Conservation (phyloP, 1,140 invertebrate species). For the Planococcus citri region DNA sequence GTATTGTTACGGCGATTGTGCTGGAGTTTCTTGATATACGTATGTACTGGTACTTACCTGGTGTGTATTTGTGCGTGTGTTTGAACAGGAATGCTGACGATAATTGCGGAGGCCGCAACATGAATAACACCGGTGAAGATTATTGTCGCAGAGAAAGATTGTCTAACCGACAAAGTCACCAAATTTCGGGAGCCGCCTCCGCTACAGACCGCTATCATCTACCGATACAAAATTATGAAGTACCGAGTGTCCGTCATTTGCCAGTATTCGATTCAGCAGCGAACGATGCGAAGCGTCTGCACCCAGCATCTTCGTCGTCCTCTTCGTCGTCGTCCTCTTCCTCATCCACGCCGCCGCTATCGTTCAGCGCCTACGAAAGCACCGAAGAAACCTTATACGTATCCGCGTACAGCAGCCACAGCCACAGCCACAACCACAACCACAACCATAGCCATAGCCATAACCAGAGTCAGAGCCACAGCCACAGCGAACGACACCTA, state of each 20-base stretch:
- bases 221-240: not conserved
- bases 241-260: not conserved
- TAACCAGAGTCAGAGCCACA: too few relatives aligned
- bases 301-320: not conserved
- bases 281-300: not conserved
- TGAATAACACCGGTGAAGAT: not conserved
- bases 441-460: too few relatives aligned
- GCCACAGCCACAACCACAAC: too few relatives aligned
- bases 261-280: not conserved
- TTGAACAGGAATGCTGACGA: not conserved
- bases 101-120: constrained; percentile 14
- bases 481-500: not conserved
- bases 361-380: not conserved
- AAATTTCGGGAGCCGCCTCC: constrained; percentile 14
- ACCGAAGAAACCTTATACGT: not conserved
- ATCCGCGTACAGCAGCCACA: not conserved
- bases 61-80: not conserved
- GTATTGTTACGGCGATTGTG: too few relatives aligned
- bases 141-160: constrained; percentile 8
- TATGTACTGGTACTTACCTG: not conserved
- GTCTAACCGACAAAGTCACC: constrained; percentile 1
- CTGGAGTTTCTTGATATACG: too few relatives aligned
- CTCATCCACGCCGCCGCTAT: not conserved
- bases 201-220: constrained; percentile 8
- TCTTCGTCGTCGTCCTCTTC: not conserved